Base-by-base conservation (phyloP, 2,888 invertebrate species). In the Drymonia ruficornis region DNA sequence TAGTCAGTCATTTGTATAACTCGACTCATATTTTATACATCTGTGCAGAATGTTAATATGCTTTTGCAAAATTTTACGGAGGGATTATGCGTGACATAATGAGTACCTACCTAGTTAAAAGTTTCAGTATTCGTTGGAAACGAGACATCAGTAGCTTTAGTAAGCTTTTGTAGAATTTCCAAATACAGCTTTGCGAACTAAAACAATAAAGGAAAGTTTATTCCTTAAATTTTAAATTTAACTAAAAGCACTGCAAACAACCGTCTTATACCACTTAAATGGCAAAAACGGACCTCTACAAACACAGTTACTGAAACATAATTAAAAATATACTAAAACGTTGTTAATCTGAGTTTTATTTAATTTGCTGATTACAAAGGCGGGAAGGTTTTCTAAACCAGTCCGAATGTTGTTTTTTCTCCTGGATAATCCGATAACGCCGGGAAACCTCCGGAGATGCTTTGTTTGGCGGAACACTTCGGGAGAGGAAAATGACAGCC, bases 281-380 rank as follows among this genome's bases (percentile, higher is more conserved):
- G 56, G 56, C 51, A 46, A 68, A 68, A 70, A 63, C 57, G 55
- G 55, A 56, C 63, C 61, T 59, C 52, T 36, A 45, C 51, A 68
- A 71, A 71, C 69, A 63, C 53, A 71, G 71, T 71, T 68, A 71
- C 65, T 46, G 43, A 61, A 60, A 63, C 66, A 58, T 59, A 71
- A 71, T 70, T 70, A 68, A 71, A 71, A 63, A 63, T 60, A 57
- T 60, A 71, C 72, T 71, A 56, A 68, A 68, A 66, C 63, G 51
- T 60, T 54, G 58, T 58, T 70, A 70, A 70, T 70, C 70, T 70
- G 63, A 55, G 69, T 71, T 70, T 71, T 70, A 70, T 71, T 71
- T 71, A 70, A 70, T 68, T 70, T 71, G 57, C 59, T 63, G 63
- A 70, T 68, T 63, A 71, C 69, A 63, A 68, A 68, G 66, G 65